Conservation (phyloP, 2,888 invertebrate species). For the Napeogenes sylphis region DNA sequence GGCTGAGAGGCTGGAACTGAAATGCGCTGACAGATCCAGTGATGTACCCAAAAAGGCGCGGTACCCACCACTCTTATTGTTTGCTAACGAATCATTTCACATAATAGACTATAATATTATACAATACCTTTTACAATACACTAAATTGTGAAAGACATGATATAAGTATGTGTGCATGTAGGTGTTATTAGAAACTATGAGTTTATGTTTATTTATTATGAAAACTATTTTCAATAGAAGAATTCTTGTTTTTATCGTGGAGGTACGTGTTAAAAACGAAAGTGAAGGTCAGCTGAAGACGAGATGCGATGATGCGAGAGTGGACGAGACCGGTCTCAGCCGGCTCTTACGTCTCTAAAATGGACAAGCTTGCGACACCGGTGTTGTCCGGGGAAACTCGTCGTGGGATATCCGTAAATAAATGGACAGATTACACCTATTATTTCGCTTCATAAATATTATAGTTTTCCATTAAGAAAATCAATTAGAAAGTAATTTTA, state of each 20-base stretch:
- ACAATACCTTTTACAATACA: neutral
- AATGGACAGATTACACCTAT: constrained; percentile 18
- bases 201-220: too few relatives aligned
- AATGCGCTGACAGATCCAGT: constrained; percentile 5
- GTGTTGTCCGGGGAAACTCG: constrained; percentile 26
- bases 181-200: too few relatives aligned
- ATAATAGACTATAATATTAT: constrained; percentile 1
- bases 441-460: constrained; percentile 20
- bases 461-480: constrained; percentile 1
- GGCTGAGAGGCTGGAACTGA: constrained; percentile 23
- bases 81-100: neutral
- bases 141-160: too few relatives aligned
- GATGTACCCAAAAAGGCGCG: constrained; percentile 3
- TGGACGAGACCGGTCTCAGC: constrained; percentile 28
- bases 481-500: neutral
- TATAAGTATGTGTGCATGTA: too few relatives aligned
- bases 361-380: constrained; percentile 24
- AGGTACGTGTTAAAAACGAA: constrained; percentile 42
- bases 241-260: constrained; percentile 3
- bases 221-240: neutral
- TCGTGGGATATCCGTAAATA: constrained; percentile 23
- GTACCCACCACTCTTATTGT: constrained; percentile 12
- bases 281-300: constrained; percentile 48
- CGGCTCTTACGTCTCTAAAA: constrained; percentile 20
- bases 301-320: constrained; percentile 36